Percentiles rank a stretch among this genome's conserved stretches.
phyloP scores from a whole-genome alignment of 2,113 vertebrate species.

The human region GRCh38 chr22:24965501-24966000 shows the following conservation, averaged over 20 bases:
- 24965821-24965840: background rate
- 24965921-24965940: background rate
- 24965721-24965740: no score
- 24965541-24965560: no score
- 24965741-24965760: background rate
- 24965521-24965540: no score
- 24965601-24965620: no score
- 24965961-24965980: background rate
- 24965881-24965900: background rate
- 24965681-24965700: no score
- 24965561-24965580: no score
- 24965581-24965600: no score
- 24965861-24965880: background rate
- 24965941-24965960: background rate
- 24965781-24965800: background rate
- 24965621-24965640: no score
- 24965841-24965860: background rate
- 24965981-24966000: background rate
- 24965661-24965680: no score
- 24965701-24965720: no score
- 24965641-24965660: no score
- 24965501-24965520: no score
- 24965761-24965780: background rate
- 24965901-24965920: fast-evolving
- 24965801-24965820: background rate